These are phyloP conservation scores for Scomberomorus guttatus DNA, from an alignment of 2,797 vertebrate species.

Conservation along the genomic window DNA sequence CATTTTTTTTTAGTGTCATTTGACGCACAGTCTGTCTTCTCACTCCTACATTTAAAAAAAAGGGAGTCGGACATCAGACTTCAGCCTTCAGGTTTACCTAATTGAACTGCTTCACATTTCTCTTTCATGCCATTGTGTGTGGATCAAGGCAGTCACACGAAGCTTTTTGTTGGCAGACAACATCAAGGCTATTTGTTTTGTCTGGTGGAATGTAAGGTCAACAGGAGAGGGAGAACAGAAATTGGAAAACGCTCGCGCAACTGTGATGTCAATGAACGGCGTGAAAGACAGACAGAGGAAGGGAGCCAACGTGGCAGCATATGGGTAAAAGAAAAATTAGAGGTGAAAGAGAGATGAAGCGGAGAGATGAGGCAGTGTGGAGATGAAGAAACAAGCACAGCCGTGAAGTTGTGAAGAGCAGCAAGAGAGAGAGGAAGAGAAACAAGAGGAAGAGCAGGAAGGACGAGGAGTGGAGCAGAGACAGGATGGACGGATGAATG, in stretches of 20 bases:
- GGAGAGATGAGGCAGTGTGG: constrained; percentile 54
- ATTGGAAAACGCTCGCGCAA: constrained; percentile 79
- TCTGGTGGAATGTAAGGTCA: constrained; percentile 84
- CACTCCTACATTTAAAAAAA: constrained; percentile 52
- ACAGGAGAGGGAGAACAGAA: constrained; percentile 73
- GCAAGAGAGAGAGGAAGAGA: constrained; percentile 8
- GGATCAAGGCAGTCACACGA: constrained; percentile 75
- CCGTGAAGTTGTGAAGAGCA: constrained; percentile 52
- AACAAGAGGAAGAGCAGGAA: constrained; percentile 43
- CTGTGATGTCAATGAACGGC: constrained; percentile 70
- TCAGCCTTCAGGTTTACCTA: constrained; percentile 80
- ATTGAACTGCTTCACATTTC: constrained; percentile 80
- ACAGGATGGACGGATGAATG: constrained; percentile 76
- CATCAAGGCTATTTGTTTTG: constrained; percentile 85
- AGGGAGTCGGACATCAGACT: constrained; percentile 61
- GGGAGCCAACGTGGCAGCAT: constrained; percentile 43
- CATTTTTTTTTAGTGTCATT: constrained; percentile 71
- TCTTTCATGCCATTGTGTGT: constrained; percentile 79
- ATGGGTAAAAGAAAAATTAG: constrained; percentile 64
- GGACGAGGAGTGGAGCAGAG: constrained; percentile 57
- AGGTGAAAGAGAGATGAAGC: constrained; percentile 63
- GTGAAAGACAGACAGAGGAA: constrained; percentile 53
- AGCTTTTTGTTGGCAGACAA: constrained; percentile 78
- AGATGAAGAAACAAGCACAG: constrained; percentile 63
- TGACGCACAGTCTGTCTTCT: constrained; percentile 47